Percentiles rank a stretch among this genome's conserved stretches.
These are phyloP conservation scores for Tetraodon nigroviridis DNA, from an alignment of 2,113 vertebrate species.

Conservation along the genomic window DNA sequence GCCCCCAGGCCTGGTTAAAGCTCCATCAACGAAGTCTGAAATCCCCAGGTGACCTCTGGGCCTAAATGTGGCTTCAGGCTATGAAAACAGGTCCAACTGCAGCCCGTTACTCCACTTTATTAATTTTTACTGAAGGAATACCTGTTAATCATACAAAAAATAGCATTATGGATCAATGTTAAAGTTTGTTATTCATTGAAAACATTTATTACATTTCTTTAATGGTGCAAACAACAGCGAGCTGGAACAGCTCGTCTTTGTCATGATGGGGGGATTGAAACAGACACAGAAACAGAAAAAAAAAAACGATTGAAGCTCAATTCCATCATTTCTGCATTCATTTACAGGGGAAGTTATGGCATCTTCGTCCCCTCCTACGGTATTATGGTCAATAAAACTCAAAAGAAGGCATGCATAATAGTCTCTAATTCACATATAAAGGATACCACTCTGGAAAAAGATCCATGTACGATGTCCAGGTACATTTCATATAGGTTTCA, in stretches of 20 bases:
- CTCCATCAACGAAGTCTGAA: constrained; percentile 5
- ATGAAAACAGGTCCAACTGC: no score
- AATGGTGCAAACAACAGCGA: constrained; percentile 69
- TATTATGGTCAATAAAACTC: constrained; percentile 55
- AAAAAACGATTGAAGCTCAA: constrained; percentile 55
- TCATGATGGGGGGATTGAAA: constrained; percentile 54
- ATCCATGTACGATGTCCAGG: constrained; percentile 66
- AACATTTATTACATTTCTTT: constrained; percentile 77
- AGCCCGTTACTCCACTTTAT: no score
- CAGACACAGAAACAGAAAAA: constrained; percentile 60
- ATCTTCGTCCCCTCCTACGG: constrained; percentile 51
- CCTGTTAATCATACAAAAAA: constrained; percentile 3
- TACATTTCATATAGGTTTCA: constrained; percentile 69
- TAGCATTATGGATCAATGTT: constrained; percentile 36
- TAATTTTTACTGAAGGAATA: no score
- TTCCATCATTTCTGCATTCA: constrained; percentile 50
- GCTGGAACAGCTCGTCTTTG: constrained; percentile 64
- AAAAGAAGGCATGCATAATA: constrained; percentile 77
- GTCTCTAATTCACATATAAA: constrained; percentile 68
- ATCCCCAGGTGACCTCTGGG: no score
- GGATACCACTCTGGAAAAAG: constrained; percentile 59
- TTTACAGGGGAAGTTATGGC: constrained; percentile 61
- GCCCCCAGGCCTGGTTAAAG: not conserved
- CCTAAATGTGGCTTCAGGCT: no score
- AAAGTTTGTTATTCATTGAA: constrained; percentile 70